These are phyloP conservation scores for Clarias platycephalus DNA, from an alignment of 2,797 vertebrate genomes.

Conservation along the genomic window DNA sequence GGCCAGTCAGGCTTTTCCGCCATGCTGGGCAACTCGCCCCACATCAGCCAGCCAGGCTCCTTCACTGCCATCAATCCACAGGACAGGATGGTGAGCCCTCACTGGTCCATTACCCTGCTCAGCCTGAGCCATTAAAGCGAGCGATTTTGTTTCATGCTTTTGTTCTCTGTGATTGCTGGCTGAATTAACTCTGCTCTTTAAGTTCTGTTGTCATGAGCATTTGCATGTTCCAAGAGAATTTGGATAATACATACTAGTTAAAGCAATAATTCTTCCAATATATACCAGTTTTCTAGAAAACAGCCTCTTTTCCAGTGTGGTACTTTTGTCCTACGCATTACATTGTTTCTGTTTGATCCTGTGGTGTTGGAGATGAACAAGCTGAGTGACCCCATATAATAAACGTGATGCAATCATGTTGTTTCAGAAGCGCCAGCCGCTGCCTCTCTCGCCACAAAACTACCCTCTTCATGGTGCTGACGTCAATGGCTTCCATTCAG, in stretches of 20 bases:
- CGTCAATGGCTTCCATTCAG: constrained; percentile 83
- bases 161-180: constrained; percentile 18
- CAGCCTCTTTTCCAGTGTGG: not conserved
- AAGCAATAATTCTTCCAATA: not conserved
- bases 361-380: not conserved
- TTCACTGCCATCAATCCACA: constrained; percentile 91
- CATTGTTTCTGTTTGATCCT: not conserved
- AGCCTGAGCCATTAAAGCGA: constrained; percentile 16
- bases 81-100: constrained; percentile 89
- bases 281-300: not conserved
- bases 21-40: constrained; percentile 85
- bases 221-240: not conserved
- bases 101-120: constrained; percentile 24
- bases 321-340: not conserved
- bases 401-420: not conserved
- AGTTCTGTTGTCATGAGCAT: not conserved
- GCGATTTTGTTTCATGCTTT: constrained; percentile 16
- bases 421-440: constrained; percentile 64
- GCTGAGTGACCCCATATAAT: not conserved
- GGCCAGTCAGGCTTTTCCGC: constrained; percentile 84
- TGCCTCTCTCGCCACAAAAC: constrained; percentile 78
- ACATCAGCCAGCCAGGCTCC: constrained; percentile 80
- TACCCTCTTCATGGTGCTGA: constrained; percentile 91
- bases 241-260: not conserved
- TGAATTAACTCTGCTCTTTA: not conserved